A percentile compares a stretch with the other conserved stretches of the same genome.
Conservation (phyloP, 1,140 invertebrate species). For the Colletes latitarsis region DNA sequence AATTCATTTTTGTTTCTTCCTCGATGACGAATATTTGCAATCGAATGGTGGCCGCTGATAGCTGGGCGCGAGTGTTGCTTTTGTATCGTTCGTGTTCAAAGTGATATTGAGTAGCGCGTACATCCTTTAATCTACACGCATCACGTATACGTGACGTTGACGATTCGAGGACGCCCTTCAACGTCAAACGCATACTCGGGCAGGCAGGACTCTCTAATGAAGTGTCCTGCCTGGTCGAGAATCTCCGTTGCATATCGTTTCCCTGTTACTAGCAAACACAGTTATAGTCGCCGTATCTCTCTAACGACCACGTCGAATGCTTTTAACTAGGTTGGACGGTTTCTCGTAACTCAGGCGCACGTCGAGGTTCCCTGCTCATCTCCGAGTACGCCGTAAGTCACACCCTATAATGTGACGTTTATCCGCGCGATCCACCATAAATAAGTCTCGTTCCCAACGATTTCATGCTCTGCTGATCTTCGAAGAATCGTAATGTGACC, state of each 20-base stretch:
- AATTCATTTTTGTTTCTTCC: not conserved
- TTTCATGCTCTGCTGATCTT: not conserved
- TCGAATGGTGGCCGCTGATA: not conserved
- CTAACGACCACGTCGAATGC: not conserved
- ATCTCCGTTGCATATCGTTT: slow-evolving; percentile 41
- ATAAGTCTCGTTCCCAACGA: not conserved
- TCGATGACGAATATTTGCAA: not conserved
- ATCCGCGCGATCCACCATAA: slow-evolving; percentile 8
- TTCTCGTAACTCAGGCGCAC: not conserved
- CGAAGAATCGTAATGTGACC: not conserved
- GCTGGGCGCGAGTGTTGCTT: not conserved
- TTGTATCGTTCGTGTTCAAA: slow-evolving; percentile 12
- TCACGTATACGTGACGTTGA: slow-evolving; percentile 42
- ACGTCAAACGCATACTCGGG: slow-evolving; percentile 58
- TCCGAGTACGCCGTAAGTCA: not conserved
- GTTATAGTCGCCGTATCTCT: slow-evolving; percentile 9
- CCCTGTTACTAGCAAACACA: slow-evolving; percentile 33
- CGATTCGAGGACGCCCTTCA: slow-evolving; percentile 50
- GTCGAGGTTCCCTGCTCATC: not conserved
- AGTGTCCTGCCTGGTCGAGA: slow-evolving; percentile 48
- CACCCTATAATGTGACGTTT: not conserved
- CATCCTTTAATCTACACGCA: slow-evolving; percentile 34
- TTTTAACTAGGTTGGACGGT: not conserved
- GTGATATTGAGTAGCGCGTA: slow-evolving; percentile 35
- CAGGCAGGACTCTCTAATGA: slow-evolving; percentile 46